Base-by-base conservation (phyloP, 1,140 invertebrate genomes). In the Andricus grossulariae region DNA sequence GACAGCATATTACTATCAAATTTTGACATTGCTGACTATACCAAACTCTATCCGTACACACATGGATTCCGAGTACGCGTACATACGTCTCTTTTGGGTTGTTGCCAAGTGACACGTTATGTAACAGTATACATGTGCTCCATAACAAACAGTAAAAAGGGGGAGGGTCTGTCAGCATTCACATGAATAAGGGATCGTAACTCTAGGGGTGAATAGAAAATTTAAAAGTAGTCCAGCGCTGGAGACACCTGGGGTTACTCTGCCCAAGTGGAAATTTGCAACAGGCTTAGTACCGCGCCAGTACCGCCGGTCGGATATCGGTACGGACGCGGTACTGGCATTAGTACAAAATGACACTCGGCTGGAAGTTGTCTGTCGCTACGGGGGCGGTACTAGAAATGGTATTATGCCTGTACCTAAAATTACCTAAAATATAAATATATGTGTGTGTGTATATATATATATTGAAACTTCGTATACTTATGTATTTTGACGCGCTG, bases 61-160 rank as follows among this genome's bases (percentile, higher is more conserved):
- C 54, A 21, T 7, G 54, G 5, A 13, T 25, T 12, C 0, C 15
- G 21, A 5, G n/a, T 66, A n/a, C 5, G 25, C 39, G 60, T n/a
- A 39, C 60, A 66, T 16, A 66, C 32, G 32, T 32, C 60, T 66
- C 60, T 66, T 55, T 66, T 39, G 11, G 16, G 45, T 45, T 66
- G 32, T 66, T 66, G 60, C 25, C 32, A 66, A 66, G 60, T 66
- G 60, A 66, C 60, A 66, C 60, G 16, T 66, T 66, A 66, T 25
- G 60, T 32, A 66, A 45, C 32, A 39, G 60, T 10, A 45, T 66
- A 32, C 60, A 66, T 39, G 32, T 66, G 16, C 32, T 66, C 60
- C 32, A 66, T 66, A 32, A 66, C 60, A 66, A 66, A 66, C 60
- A 66, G 60, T 66, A 32, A 66, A 66, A 66, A 45, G 60, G 16